Evolutionary conservation across 2,888 invertebrate species (phyloP).

Genomic region (Synergus japonicus): DNA sequence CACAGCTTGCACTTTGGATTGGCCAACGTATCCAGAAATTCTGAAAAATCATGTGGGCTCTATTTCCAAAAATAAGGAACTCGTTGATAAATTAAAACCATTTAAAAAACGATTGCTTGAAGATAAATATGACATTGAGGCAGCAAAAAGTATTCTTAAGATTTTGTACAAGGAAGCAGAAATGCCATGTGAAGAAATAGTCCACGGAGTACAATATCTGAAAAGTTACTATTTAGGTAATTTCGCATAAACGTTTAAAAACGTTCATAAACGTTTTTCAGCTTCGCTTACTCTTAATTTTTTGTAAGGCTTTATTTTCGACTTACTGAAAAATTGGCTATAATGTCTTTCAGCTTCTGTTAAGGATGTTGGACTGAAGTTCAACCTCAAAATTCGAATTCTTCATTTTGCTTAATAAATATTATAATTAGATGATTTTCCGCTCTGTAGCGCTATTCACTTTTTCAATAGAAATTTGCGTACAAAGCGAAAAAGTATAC

Average conservation of each 20-base stretch:
- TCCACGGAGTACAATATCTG: constrained; percentile 73
- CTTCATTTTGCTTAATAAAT: too few relatives aligned
- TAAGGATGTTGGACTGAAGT: neutral
- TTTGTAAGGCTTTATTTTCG: neutral
- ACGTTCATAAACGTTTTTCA: constrained; percentile 47
- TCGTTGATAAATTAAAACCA: constrained; percentile 69
- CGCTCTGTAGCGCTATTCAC: too few relatives aligned
- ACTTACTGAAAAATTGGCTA: constrained; percentile 7
- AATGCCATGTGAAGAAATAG: constrained; percentile 74
- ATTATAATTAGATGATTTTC: too few relatives aligned
- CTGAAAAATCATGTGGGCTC: constrained; percentile 70
- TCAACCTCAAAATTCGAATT: too few relatives aligned
- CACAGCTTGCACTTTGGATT: constrained; percentile 67
- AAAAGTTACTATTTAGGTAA: constrained; percentile 76
- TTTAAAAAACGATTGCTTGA: constrained; percentile 65
- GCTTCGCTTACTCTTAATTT: neutral
- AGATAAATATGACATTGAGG: constrained; percentile 74
- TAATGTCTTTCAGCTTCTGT: neutral
- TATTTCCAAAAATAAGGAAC: constrained; percentile 66
- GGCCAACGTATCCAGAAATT: constrained; percentile 72
- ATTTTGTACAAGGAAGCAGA: constrained; percentile 66
- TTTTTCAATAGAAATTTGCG: too few relatives aligned
- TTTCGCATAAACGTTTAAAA: constrained; percentile 60
- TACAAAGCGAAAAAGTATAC: too few relatives aligned
- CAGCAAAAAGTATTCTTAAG: constrained; percentile 68